A percentile compares a stretch with the other conserved stretches of the same genome.
Conservation (phyloP, 2,797 vertebrate species). For the Lepus townsendii region DNA sequence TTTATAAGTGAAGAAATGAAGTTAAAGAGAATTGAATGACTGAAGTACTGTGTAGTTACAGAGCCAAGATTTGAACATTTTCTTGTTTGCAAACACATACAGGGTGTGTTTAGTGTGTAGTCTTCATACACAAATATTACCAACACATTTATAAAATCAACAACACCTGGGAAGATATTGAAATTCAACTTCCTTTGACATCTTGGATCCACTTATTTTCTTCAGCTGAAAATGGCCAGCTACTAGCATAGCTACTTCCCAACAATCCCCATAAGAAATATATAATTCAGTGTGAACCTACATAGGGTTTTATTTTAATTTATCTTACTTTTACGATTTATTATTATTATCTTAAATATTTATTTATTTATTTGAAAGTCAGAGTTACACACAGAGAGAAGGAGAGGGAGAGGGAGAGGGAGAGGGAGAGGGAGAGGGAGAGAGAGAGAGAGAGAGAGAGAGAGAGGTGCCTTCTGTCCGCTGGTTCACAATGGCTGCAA, state of each 20-base stretch:
- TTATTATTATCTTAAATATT: no score
- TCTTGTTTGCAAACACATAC: not conserved
- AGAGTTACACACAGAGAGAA: no score
- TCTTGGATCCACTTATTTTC: not conserved
- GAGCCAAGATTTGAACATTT: not conserved
- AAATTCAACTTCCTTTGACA: not conserved
- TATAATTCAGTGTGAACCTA: fast-evolving
- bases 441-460: no score
- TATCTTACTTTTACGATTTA: no score
- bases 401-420: no score
- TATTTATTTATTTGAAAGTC: no score
- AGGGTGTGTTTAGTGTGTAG: not conserved
- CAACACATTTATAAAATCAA: not conserved
- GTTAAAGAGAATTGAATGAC: not conserved
- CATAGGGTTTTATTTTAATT: no score
- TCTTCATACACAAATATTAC: no score
- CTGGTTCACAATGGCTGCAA: no score
- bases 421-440: no score
- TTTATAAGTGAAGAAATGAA: not conserved
- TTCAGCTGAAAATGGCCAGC: not conserved
- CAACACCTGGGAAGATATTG: not conserved
- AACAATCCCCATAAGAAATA: not conserved
- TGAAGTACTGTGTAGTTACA: not conserved
- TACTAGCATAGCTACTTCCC: not conserved
- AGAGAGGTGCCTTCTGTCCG: no score